Base-by-base conservation (phyloP, 2,888 invertebrate species). In the Torymus aiolomorphi region DNA sequence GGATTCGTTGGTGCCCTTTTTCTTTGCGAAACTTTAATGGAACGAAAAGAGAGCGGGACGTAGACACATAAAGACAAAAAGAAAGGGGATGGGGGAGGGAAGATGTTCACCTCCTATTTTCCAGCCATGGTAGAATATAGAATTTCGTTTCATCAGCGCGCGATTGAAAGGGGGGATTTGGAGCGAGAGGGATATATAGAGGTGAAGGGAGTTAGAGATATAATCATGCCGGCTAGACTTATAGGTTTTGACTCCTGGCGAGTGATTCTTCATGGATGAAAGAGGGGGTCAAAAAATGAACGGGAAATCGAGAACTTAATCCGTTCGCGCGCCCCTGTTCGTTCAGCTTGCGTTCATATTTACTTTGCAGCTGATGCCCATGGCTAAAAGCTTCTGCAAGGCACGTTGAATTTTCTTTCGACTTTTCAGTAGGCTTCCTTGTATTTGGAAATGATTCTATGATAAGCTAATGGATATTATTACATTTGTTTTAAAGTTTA, bases 101-200 rank as follows among this genome's bases (percentile, higher is more conserved):
- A 14, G 54, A 62, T 18, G 57, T 2, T 20, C 18, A n/a, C 31
- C 54, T 70, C 49, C 20, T 0, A 18, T n/a, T 70, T 59, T 20
- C 18, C 5, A 8, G 3, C 54, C 16, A 62, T 73, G 52, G 13
- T n/a, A 14, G 16, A 69, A 69, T 67, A 67, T 52, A 76, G 61
- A 69, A 76, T 76, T 63, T 57, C 76, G 65, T 57, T 76, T 76
- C 70, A 71, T 76, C 70, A 51, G 76, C 20, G 76, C 14, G 14
- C 24, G n/a, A 13, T 42, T 76, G 62, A 63, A 70, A 71, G 65
- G n/a, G 1, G 16, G 76, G 69, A 76, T 69, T 76, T 67, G 20
- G n/a, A 42, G 18, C 14, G 42, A 24, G n/a, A 24, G 24, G 24
- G 24, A 24, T 24, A 24, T 24, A 24, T 24, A 24, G 24, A 24